phyloP scores from a whole-genome alignment of 2,888 invertebrate genomes.

The Augochlorella aurata region DNA sequence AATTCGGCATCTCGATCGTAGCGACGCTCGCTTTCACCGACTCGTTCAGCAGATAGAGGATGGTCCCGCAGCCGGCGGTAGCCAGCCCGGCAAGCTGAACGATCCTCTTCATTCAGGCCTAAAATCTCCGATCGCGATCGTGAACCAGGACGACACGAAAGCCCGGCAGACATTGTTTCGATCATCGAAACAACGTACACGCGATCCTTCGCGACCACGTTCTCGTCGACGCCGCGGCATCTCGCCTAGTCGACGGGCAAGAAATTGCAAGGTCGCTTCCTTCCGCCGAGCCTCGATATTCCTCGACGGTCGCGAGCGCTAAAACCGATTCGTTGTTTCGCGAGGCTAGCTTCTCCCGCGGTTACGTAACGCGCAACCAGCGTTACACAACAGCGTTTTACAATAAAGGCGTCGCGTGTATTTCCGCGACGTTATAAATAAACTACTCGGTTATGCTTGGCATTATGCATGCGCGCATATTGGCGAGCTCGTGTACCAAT shows the following conservation, averaged over 20 bases:
- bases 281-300: neutral
- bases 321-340: constrained; percentile 14
- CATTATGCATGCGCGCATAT: constrained; percentile 76
- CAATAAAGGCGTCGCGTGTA: constrained; percentile 74
- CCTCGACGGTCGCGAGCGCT: neutral
- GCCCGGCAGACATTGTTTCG: neutral
- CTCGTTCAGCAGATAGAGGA: constrained; percentile 85
- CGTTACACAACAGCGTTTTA: constrained; percentile 73
- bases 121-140: neutral
- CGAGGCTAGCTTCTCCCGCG: constrained; percentile 30
- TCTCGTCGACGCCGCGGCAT: neutral
- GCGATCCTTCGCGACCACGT: neutral
- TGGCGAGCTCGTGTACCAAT: constrained; percentile 64
- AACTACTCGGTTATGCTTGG: constrained; percentile 77
- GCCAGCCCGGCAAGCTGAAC: constrained; percentile 37
- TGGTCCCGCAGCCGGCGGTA: constrained; percentile 59
- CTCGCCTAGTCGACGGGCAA: neutral
- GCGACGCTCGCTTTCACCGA: constrained; percentile 90
- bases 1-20: constrained; percentile 88
- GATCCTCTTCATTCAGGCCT: neutral
- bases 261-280: neutral
- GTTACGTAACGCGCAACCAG: constrained; percentile 55
- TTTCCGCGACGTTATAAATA: constrained; percentile 79
- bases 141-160: neutral
- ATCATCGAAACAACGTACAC: neutral